These are phyloP conservation scores for Halichoeres trimaculatus DNA, from an alignment of 2,113 vertebrate species.

Conservation along the genomic window DNA sequence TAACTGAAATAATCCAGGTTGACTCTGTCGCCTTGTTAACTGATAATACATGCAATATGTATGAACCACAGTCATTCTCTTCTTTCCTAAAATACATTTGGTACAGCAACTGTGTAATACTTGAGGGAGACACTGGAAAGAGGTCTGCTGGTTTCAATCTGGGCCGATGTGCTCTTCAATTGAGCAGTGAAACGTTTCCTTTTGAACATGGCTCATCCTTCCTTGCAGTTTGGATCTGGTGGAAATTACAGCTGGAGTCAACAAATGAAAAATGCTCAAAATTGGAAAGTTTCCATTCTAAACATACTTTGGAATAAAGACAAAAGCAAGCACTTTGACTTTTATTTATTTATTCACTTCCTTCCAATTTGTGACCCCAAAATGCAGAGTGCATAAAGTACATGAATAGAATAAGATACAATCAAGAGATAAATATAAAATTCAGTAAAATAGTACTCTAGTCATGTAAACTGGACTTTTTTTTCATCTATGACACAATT, in stretches of 20 bases:
- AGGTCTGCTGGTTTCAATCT: constrained; percentile 6
- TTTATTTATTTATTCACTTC: constrained; percentile 55
- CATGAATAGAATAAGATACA: constrained; percentile 63
- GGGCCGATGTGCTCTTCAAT: constrained; percentile 3
- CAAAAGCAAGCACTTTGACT: not conserved
- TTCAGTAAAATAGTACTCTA: constrained; percentile 74
- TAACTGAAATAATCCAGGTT: not conserved
- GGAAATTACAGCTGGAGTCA: constrained; percentile 32
- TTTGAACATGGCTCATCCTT: constrained; percentile 13
- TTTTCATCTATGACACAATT: constrained; percentile 56
- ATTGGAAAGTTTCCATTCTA: no score
- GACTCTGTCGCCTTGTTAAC: not conserved
- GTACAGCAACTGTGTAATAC: not conserved
- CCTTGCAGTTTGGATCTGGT: constrained; percentile 9
- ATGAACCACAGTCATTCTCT: constrained; percentile 1
- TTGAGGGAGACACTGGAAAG: not conserved
- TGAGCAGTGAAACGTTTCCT: constrained; percentile 36
- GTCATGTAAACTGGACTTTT: constrained; percentile 54
- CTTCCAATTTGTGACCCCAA: constrained; percentile 58
- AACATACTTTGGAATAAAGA: no score
- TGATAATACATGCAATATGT: not conserved
- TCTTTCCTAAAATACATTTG: not conserved
- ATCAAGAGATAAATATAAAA: constrained; percentile 75
- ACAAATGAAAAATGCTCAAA: not conserved
- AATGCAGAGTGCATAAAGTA: constrained; percentile 61